Evolutionary conservation across 2,797 vertebrate genomes (phyloP).

Genomic region (Loris lydekkerianus): DNA sequence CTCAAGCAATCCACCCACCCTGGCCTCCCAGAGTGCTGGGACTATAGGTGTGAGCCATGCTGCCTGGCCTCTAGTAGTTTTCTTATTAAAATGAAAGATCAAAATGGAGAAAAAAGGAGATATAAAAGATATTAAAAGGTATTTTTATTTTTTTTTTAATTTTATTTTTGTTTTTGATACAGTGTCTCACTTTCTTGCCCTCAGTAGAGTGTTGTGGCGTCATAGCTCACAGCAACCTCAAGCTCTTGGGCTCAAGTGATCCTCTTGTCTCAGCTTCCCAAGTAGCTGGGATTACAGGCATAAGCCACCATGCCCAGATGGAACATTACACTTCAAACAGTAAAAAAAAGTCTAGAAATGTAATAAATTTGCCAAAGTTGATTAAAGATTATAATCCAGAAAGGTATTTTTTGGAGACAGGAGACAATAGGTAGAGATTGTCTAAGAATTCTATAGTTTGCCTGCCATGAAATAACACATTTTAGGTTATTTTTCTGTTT

Average conservation of each 20-base stretch:
- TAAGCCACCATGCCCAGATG: too few relatives aligned
- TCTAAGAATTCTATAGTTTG: neutral
- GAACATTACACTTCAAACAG: too few relatives aligned
- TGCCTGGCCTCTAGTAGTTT: neutral
- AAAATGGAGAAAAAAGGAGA: neutral
- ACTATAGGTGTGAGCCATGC: too few relatives aligned
- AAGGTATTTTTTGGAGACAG: neutral
- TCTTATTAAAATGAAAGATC: conserved; percentile 29
- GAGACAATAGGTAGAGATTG: neutral
- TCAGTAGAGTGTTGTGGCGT: neutral
- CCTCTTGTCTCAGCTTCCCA: too few relatives aligned
- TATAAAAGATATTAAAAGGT: neutral
- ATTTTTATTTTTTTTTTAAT: neutral
- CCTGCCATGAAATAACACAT: neutral
- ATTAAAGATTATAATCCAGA: neutral
- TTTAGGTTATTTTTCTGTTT: neutral
- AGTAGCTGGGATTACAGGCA: too few relatives aligned
- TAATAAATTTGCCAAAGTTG: neutral
- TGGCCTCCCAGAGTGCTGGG: too few relatives aligned
- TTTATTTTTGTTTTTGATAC: neutral
- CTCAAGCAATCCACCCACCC: too few relatives aligned
- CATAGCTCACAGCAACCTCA: neutral
- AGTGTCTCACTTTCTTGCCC: neutral
- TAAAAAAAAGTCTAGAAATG: neutral
- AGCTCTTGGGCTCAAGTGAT: neutral